Evolutionary conservation across 2,797 vertebrate genomes (phyloP), one percentile per base, ranked within the genome.

Genomic region (Liasis olivaceus): DNA sequence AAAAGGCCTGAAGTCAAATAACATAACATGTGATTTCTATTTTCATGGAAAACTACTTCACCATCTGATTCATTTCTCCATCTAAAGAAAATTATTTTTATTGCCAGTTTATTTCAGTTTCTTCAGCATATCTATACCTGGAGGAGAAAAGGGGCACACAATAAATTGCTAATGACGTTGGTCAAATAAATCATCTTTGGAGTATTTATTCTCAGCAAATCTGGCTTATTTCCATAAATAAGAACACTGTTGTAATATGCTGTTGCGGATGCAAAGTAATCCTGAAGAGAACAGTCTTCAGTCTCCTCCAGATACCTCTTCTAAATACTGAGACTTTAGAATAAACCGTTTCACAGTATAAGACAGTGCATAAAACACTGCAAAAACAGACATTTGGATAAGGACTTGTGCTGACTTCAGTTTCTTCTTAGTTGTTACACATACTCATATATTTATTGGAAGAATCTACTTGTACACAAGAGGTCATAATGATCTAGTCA

Each of bases 61-160:
- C 96, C 92, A 95, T 92, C 93, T 97, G 97, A 97, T 97, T 97
- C 97, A 97, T 96, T 95, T 66, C 95, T 93, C 96, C 96, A 97
- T 96, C 95, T 97, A 97, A 96, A 97, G 95, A 97, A 97, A 97
- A 97, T 97, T 97, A 97, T 97, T 96, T 98, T 97, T 97, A 96
- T 97, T 36, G 36, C 36, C 36, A 36, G 36, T 36, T 36, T 36
- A 36, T 36, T 36, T 36, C 36, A 36, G 36, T 36, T 36, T 36
- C 36, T 36, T 36, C 36, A 36, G 36, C 36, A 36, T 36, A 36
- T 36, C 36, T 36, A 36, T 36, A 36, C 36, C 36, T 36, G 36
- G 36, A 36, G 36, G 36, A 36, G 36, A 36, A 36, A 36, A 36
- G 36, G 36, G 36, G 36, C 36, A 36, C 36, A 36, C 36, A 36